A percentile compares a stretch with the other conserved stretches of the same genome.
phyloP scores from a whole-genome alignment of 2,797 vertebrate genomes.

The Periophthalmus magnuspinnatus region DNA sequence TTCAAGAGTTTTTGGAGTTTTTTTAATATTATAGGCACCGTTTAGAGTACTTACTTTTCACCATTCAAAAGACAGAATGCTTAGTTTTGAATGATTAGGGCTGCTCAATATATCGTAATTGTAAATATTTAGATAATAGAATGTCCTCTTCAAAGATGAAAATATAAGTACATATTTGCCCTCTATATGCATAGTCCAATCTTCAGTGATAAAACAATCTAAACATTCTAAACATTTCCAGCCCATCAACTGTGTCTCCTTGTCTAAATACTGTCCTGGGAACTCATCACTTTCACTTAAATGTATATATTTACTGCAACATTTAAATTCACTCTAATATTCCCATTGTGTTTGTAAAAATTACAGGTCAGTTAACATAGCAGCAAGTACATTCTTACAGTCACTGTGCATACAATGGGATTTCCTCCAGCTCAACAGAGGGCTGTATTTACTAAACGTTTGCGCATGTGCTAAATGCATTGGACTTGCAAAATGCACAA shows the following conservation, averaged over 20 bases:
- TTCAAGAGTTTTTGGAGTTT: too few species aligned
- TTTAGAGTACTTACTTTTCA: neutral
- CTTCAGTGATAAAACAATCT: slow-evolving; percentile 14
- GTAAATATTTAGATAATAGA: too few species aligned
- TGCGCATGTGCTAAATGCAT: too few species aligned
- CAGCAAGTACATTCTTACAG: neutral
- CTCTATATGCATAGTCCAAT: too few species aligned
- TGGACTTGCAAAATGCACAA: too few species aligned
- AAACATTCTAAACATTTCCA: slow-evolving; percentile 47
- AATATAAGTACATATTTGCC: too few species aligned
- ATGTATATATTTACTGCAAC: neutral
- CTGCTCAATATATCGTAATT: too few species aligned
- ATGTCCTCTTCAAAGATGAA: too few species aligned
- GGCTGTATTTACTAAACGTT: too few species aligned
- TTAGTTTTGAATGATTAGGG: neutral
- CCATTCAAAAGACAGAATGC: neutral
- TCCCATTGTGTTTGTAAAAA: neutral
- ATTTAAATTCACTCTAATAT: neutral
- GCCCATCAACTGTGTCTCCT: slow-evolving; percentile 25
- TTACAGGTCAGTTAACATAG: neutral
- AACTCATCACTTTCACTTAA: slow-evolving; percentile 1
- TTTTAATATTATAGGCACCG: neutral
- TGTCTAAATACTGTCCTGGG: slow-evolving; percentile 12
- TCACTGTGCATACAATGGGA: too few species aligned
- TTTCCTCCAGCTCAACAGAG: too few species aligned